Base-by-base conservation (phyloP, 2,113 vertebrate species). In the Cryptotis parvus region DNA sequence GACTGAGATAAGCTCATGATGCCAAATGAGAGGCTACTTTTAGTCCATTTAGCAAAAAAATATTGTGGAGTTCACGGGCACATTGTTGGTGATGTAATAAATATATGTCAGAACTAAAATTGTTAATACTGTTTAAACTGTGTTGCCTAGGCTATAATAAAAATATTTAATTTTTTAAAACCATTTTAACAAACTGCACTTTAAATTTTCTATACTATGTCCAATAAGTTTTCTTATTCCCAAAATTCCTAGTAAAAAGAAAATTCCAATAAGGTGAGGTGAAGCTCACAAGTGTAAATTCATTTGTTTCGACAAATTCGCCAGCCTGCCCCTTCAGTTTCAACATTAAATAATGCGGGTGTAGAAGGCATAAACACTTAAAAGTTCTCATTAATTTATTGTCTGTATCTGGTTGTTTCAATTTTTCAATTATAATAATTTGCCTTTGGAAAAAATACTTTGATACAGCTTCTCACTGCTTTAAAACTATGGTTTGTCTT, bases 371-470 rank as follows among this genome's bases (percentile, higher is more conserved):
- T 49, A 75, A 75, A 58, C 39, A 65, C 35, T 76, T 80, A 55
- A 89, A 93, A 91, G 27, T 91, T 49, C 22, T 66, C 41, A 43
- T 35, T 39, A 20, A 55, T 69, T 79, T 84, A 87, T 70, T 93
- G 27, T 33, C 70, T 80, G 0, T 37, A 84, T 70, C 41, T 78
- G 45, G 9, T 29, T 45, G 2, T 61, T 77, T 84, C 31, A n/a
- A 63, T 55, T 81, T 90, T 84, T 87, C 58, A 58, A 66, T 55
- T 92, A 39, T 39, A 68, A 72, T 18, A 4, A 37, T 52, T 74
- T 39, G 49, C 22, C 9, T 85, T 86, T 6, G 22, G 77, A 83
- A 65, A n/a, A 83, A 77, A 83, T 22, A 37, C 37, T 83, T 87
- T 61, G 6, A 82, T 11, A 73, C 24, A 58, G 26, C 18, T 77